A percentile compares a stretch with the other conserved stretches of the same genome.
These are phyloP conservation scores for Aviceda subcristata DNA, from an alignment of 2,113 vertebrate genomes.

Conservation along the genomic window DNA sequence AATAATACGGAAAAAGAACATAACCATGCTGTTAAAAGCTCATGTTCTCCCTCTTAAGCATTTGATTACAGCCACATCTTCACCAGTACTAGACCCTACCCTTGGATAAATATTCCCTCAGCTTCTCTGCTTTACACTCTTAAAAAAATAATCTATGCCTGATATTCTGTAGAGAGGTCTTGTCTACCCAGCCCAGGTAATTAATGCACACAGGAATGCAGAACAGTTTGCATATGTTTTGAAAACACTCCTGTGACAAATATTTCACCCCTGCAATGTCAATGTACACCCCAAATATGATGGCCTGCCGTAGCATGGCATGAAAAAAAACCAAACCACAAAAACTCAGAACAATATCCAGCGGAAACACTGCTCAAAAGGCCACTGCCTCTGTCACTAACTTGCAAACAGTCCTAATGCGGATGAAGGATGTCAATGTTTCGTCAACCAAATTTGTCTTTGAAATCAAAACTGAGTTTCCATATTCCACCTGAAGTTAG, in stretches of 20 bases:
- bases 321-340: not conserved
- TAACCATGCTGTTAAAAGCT: not conserved
- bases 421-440: not conserved
- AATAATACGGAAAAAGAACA: not conserved
- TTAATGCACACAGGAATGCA: not conserved
- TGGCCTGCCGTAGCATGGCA: not conserved
- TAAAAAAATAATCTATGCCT: not conserved
- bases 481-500: not conserved
- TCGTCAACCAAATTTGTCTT: not conserved
- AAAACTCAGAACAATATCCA: not conserved
- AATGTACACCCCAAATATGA: not conserved
- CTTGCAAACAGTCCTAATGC: not conserved
- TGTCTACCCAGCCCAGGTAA: not conserved
- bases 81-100: not conserved
- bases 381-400: not conserved
- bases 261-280: not conserved
- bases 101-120: not conserved
- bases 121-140: not conserved
- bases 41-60: not conserved
- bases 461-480: not conserved
- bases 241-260: not conserved
- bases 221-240: not conserved
- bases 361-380: not conserved
- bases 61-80: not conserved
- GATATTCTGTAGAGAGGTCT: not conserved